Percentiles rank a stretch among this genome's conserved stretches.
These are phyloP conservation scores for Meandrina meandrites DNA, from an alignment of 92 coral and sea anemone genomes.

Conservation along the genomic window DNA sequence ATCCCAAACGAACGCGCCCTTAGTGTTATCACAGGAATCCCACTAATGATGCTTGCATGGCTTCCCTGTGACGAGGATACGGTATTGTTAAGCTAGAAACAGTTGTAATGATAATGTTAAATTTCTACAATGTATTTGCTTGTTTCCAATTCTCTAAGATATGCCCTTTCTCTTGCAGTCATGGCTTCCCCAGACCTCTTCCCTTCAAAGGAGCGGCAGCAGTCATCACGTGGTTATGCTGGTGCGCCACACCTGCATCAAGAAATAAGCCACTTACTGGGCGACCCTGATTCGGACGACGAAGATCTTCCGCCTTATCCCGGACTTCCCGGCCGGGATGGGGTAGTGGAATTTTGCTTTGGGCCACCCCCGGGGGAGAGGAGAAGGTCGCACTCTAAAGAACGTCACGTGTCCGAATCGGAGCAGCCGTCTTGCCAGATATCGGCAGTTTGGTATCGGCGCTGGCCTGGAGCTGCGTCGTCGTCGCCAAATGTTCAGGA, in stretches of 20 bases:
- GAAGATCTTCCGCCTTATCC: constrained; percentile 85
- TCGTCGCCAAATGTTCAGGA: constrained; percentile 36
- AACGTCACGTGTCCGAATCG: constrained; percentile 45
- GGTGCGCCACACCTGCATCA: constrained; percentile 80
- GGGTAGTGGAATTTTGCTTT: constrained; percentile 40
- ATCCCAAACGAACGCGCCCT: too few relatives aligned
- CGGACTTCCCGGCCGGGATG: constrained; percentile 34
- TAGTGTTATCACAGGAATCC: too few relatives aligned
- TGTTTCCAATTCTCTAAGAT: neutral
- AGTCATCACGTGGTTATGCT: constrained; percentile 47
- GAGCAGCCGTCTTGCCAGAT: constrained; percentile 46
- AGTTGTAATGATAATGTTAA: too few relatives aligned
- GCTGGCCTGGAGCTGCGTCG: constrained; percentile 7
- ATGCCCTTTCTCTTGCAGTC: constrained; percentile 40
- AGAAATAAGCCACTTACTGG: constrained; percentile 75
- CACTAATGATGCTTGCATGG: too few relatives aligned
- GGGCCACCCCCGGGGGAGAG: constrained; percentile 27
- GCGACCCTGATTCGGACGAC: constrained; percentile 83
- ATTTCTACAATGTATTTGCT: too few relatives aligned
- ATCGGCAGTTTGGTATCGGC: constrained; percentile 52
- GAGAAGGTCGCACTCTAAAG: constrained; percentile 27
- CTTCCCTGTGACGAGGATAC: too few relatives aligned
- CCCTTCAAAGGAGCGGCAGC: constrained; percentile 69
- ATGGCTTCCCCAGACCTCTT: constrained; percentile 92
- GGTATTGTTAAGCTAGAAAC: too few relatives aligned